Conservation (phyloP, 2,888 invertebrate species). For the Agrochola macilenta region DNA sequence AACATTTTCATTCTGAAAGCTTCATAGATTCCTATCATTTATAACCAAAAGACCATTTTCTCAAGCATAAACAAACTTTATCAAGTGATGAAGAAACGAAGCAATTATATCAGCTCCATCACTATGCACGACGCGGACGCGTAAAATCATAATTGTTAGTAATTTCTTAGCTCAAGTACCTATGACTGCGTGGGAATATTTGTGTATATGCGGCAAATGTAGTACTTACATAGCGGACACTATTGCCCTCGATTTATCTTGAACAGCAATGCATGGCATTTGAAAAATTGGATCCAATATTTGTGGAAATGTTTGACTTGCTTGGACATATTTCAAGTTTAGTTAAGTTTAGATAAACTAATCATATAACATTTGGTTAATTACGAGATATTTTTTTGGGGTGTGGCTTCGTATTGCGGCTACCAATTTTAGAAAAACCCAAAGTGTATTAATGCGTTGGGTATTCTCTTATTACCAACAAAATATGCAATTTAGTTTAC, state of each 20-base stretch:
- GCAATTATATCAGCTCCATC: slow-evolving; percentile 54
- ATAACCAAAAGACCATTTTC: not conserved
- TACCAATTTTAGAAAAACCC: too few species aligned
- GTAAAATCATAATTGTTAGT: slow-evolving; percentile 66
- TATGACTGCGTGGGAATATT: slow-evolving; percentile 63
- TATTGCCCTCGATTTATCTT: slow-evolving; percentile 27
- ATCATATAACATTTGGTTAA: too few species aligned
- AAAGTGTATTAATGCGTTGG: too few species aligned
- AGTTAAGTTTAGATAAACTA: too few species aligned
- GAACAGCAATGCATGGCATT: slow-evolving; percentile 14
- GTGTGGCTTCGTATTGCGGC: too few species aligned
- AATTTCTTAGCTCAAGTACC: slow-evolving; percentile 43
- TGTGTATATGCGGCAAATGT: slow-evolving; percentile 36
- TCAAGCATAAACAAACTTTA: slow-evolving; percentile 12
- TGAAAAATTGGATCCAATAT: slow-evolving; percentile 34
- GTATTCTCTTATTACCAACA: too few species aligned
- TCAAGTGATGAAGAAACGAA: slow-evolving; percentile 54
- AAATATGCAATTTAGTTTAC: too few species aligned
- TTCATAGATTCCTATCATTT: not conserved
- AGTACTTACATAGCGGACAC: slow-evolving; percentile 22
- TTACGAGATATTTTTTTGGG: too few species aligned
- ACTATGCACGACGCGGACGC: slow-evolving; percentile 55
- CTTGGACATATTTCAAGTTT: slow-evolving; percentile 46
- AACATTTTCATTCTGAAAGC: not conserved
- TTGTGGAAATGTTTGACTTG: slow-evolving; percentile 26